A percentile compares a stretch with the other conserved stretches of the same genome.
phyloP scores from a whole-genome alignment of 2,797 vertebrate species.

The Danio aesculapii region DNA sequence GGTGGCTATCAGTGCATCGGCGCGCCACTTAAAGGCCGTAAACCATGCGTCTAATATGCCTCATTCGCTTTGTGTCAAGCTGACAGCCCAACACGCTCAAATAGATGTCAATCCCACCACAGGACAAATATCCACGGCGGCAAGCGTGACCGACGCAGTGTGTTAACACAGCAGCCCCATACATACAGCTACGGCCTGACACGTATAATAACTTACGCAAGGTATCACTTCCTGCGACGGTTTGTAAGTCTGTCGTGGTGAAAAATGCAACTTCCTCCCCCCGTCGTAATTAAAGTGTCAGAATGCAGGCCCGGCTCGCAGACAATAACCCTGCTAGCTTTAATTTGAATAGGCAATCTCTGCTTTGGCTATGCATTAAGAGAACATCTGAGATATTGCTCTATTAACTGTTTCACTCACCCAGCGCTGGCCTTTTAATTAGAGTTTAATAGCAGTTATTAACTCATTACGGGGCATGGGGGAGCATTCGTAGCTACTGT shows the following conservation, averaged over 20 bases:
- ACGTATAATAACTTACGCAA: slow-evolving; percentile 44
- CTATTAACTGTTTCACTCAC: slow-evolving; percentile 89
- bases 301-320: slow-evolving; percentile 76
- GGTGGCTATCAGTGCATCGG: slow-evolving; percentile 70
- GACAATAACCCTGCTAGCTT: slow-evolving; percentile 81
- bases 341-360: slow-evolving; percentile 76
- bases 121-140: slow-evolving; percentile 53
- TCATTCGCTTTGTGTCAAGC: slow-evolving; percentile 89
- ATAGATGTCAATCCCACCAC: slow-evolving; percentile 69
- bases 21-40: slow-evolving; percentile 64
- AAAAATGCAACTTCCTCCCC: slow-evolving; percentile 86
- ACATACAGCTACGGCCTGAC: slow-evolving; percentile 38
- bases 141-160: slow-evolving; percentile 36
- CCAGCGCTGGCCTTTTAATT: slow-evolving; percentile 88
- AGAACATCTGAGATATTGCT: slow-evolving; percentile 84
- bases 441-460: slow-evolving; percentile 94
- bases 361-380: slow-evolving; percentile 86
- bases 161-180: slow-evolving; percentile 39
- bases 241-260: slow-evolving; percentile 69
- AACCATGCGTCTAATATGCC: slow-evolving; percentile 85
- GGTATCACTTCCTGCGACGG: slow-evolving; percentile 41
- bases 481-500: slow-evolving; percentile 87
- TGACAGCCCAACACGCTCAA: slow-evolving; percentile 79
- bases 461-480: slow-evolving; percentile 93
- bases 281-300: slow-evolving; percentile 91